Conservation (phyloP, 2,888 invertebrate genomes). For the Sinodicranocentrus sp. region DNA sequence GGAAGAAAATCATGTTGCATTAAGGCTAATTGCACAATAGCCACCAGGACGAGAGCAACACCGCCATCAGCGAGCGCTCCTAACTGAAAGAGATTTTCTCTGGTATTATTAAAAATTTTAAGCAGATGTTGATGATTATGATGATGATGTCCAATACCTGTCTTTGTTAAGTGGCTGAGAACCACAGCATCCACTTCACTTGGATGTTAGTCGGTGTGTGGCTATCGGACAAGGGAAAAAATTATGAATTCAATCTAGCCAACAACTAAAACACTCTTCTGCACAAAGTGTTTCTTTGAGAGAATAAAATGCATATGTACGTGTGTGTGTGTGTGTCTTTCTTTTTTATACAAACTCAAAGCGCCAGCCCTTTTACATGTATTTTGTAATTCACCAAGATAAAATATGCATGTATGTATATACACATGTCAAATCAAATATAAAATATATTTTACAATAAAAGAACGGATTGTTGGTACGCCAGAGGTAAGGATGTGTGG, state of each 20-base stretch:
- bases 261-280: too few relatives aligned
- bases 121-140: slow-evolving; percentile 55
- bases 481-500: too few relatives aligned
- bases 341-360: neutral
- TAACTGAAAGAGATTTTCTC: slow-evolving; percentile 23
- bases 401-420: neutral
- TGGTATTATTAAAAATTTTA: slow-evolving; percentile 46
- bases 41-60: slow-evolving; percentile 23
- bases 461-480: neutral
- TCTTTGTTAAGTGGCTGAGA: slow-evolving; percentile 43
- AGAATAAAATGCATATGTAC: neutral
- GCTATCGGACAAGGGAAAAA: too few relatives aligned
- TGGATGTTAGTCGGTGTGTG: too few relatives aligned
- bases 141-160: slow-evolving; percentile 56
- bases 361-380: neutral
- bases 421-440: slow-evolving; percentile 25
- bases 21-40: slow-evolving; percentile 61
- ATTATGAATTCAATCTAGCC: too few relatives aligned
- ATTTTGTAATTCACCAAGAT: too few relatives aligned
- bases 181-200: neutral
- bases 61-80: slow-evolving; percentile 47
- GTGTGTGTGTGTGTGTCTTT: slow-evolving; percentile 26
- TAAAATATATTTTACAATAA: slow-evolving; percentile 1
- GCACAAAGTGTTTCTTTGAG: too few relatives aligned
- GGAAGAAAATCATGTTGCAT: slow-evolving; percentile 48